These are phyloP conservation scores for Datnioides undecimradiatus DNA, from an alignment of 2,113 vertebrate species.

Conservation along the genomic window DNA sequence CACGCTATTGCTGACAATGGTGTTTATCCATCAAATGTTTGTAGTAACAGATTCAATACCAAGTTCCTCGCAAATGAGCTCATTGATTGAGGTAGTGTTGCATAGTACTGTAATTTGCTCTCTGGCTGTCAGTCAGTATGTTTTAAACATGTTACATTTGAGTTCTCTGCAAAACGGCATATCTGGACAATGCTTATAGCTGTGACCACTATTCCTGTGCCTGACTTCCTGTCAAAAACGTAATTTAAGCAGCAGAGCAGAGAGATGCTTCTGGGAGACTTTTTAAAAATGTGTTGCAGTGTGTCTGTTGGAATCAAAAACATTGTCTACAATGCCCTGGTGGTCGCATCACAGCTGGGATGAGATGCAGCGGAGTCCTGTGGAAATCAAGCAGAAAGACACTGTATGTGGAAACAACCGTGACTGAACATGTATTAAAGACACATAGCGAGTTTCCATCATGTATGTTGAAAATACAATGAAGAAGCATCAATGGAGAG, in stretches of 20 bases:
- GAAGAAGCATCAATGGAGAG: background rate
- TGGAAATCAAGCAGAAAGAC: too few relatives aligned
- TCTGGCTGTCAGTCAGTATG: background rate
- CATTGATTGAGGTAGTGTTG: slow-evolving; percentile 35
- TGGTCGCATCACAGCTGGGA: too few relatives aligned
- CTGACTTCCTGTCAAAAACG: too few relatives aligned
- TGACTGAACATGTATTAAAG: too few relatives aligned
- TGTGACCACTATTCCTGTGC: too few relatives aligned
- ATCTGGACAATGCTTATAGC: background rate
- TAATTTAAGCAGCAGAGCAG: too few relatives aligned
- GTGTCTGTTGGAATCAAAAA: too few relatives aligned
- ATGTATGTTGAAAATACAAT: background rate
- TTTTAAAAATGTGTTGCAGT: too few relatives aligned
- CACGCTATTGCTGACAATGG: slow-evolving; percentile 44
- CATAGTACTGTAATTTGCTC: slow-evolving; percentile 10
- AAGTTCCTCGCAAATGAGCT: slow-evolving; percentile 46
- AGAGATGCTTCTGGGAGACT: too few relatives aligned
- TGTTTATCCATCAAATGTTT: slow-evolving; percentile 67
- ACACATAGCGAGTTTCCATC: background rate
- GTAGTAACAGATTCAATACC: slow-evolving; percentile 51
- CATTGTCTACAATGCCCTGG: too few relatives aligned
- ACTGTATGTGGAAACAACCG: too few relatives aligned
- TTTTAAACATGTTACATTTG: background rate
- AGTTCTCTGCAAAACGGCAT: background rate
- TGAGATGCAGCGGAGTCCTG: too few relatives aligned